These are phyloP conservation scores for Caenorhabditis sulstoni DNA, from an alignment of 2,888 invertebrate species.

Conservation along the genomic window DNA sequence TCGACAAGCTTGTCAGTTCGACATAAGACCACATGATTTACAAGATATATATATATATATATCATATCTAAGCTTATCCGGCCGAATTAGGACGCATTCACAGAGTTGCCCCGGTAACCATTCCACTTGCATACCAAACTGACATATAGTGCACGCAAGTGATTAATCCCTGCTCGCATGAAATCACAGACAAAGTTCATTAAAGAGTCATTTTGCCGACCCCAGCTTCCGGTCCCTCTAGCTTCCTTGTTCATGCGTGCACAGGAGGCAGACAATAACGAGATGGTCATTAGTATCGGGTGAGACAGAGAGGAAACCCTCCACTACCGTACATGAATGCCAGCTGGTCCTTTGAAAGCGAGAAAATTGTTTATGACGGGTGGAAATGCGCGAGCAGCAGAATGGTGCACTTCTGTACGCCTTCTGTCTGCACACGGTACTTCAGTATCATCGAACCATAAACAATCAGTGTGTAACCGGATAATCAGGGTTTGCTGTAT, in stretches of 20 bases:
- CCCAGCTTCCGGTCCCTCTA: conserved; percentile 8
- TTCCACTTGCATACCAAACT: conserved; percentile 2
- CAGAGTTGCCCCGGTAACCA: conserved; percentile 55
- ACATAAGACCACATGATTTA: conserved; percentile 50
- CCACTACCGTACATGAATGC: conserved; percentile 46
- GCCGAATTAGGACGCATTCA: conserved; percentile 58
- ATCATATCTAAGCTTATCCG: conserved; percentile 21
- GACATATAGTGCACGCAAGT: conserved; percentile 44
- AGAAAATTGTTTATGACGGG: conserved; percentile 52
- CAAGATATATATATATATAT: conserved; percentile 5
- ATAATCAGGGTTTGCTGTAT: conserved; percentile 28
- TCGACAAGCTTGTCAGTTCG: conserved; percentile 19
- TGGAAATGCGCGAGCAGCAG: conserved; percentile 50
- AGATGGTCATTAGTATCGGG: conserved; percentile 45
- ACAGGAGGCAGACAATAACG: conserved; percentile 18
- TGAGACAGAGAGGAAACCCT: conserved; percentile 18
- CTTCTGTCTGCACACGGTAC: conserved; percentile 22
- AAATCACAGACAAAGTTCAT: conserved; percentile 40
- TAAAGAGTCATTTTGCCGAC: conserved; percentile 28
- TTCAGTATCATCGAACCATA: conserved; percentile 41
- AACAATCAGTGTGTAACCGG: conserved; percentile 51
- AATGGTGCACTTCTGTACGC: conserved; percentile 44
- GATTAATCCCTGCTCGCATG: conserved; percentile 20
- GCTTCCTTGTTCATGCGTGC: not conserved
- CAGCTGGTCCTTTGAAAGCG: conserved; percentile 42